phyloP scores from a whole-genome alignment of 2,113 vertebrate species.

The Kryptolebias marmoratus region DNA sequence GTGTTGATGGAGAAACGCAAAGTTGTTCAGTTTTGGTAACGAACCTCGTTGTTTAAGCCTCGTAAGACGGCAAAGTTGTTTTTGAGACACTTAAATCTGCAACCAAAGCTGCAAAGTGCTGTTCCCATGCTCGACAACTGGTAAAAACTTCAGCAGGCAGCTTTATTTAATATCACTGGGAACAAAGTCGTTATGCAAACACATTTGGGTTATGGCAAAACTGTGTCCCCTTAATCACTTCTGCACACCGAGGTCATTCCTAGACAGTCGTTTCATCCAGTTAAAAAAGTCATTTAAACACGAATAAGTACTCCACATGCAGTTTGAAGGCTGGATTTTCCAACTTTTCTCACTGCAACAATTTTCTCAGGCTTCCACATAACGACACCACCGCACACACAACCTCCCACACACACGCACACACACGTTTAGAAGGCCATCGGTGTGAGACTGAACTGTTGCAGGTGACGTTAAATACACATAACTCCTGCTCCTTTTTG shows the following conservation, averaged over 20 bases:
- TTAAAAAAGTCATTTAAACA: constrained; percentile 59
- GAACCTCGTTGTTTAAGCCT: constrained; percentile 9
- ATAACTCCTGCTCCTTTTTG: constrained; percentile 16
- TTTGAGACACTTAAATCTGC: not conserved
- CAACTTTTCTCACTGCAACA: constrained; percentile 61
- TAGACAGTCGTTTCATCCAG: constrained; percentile 72
- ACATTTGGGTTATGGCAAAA: constrained; percentile 67
- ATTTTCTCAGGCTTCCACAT: constrained; percentile 64
- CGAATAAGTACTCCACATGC: constrained; percentile 59
- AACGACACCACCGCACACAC: constrained; percentile 40
- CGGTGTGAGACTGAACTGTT: constrained; percentile 32
- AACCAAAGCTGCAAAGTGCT: constrained; percentile 28
- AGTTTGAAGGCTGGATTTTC: constrained; percentile 62
- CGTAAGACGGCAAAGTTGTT: not conserved
- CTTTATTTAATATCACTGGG: constrained; percentile 49
- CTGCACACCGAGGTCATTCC: constrained; percentile 69
- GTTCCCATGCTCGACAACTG: constrained; percentile 17
- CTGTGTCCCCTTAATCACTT: constrained; percentile 68
- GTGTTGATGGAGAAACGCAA: constrained; percentile 5
- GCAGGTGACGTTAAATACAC: constrained; percentile 29
- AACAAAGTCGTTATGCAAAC: constrained; percentile 58
- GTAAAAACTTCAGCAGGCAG: constrained; percentile 57
- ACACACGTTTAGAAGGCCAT: constrained; percentile 42
- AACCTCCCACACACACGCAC: not conserved
- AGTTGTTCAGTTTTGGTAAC: constrained; percentile 33